phyloP scores from a whole-genome alignment of 2,113 vertebrate genomes.

The Siniperca chuatsi region DNA sequence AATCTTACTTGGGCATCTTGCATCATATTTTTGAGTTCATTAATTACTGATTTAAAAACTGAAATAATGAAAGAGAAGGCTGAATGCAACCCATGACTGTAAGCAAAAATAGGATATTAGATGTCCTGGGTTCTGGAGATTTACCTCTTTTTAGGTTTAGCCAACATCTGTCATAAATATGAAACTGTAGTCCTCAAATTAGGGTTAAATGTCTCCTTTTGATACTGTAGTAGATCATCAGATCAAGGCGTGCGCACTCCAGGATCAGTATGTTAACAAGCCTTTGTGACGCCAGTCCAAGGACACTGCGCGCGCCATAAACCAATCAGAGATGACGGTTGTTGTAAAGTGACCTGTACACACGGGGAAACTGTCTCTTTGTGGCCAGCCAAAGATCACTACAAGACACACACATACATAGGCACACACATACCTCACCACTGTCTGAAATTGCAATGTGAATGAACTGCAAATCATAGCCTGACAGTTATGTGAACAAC shows the following conservation, averaged over 20 bases:
- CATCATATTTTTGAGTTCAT: constrained; percentile 69
- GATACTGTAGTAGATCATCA: constrained; percentile 53
- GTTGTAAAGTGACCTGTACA: constrained; percentile 7
- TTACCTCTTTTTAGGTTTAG: constrained; percentile 31
- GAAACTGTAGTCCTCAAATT: constrained; percentile 65
- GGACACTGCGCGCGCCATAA: constrained; percentile 19
- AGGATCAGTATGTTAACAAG: constrained; percentile 29
- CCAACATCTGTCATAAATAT: constrained; percentile 73
- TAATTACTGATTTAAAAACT: constrained; percentile 58
- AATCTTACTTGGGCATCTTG: constrained; percentile 69
- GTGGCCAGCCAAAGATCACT: constrained; percentile 4
- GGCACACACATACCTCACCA: background rate
- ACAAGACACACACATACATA: background rate
- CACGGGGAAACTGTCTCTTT: constrained; percentile 8
- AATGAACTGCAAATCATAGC: constrained; percentile 22
- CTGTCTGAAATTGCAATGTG: constrained; percentile 16
- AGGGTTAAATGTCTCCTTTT: constrained; percentile 56
- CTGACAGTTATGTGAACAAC: constrained; percentile 34
- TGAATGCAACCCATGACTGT: constrained; percentile 2
- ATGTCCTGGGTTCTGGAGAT: constrained; percentile 52
- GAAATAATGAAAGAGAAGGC: constrained; percentile 44
- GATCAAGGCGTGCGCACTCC: constrained; percentile 29
- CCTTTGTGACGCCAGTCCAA: constrained; percentile 9
- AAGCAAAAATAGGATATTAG: constrained; percentile 55
- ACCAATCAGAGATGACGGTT: constrained; percentile 54